Evolutionary conservation across 2,113 vertebrate genomes (phyloP).

Genomic region (Pachycephala philippinensis): DNA sequence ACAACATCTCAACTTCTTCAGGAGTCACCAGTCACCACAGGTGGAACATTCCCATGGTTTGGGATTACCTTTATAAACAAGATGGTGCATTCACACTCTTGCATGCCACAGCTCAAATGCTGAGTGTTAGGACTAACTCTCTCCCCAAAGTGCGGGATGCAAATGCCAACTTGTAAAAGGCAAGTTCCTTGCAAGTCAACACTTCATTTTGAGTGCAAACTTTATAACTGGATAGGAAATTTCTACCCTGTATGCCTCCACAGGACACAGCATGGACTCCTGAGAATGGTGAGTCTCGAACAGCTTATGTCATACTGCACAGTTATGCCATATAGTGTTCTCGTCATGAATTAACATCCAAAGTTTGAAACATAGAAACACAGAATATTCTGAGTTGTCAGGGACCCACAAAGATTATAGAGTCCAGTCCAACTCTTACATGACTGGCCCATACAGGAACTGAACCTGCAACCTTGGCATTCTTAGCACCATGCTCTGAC

Average conservation of each 20-base stretch:
- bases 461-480: background rate
- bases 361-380: background rate
- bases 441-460: background rate
- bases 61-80: background rate
- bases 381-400: background rate
- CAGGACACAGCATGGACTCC: background rate
- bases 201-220: background rate
- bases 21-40: background rate
- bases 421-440: background rate
- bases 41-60: background rate
- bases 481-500: background rate
- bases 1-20: background rate
- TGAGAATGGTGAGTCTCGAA: background rate
- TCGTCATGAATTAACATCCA: background rate
- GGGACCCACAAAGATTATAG: background rate
- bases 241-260: background rate
- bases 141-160: accelerated
- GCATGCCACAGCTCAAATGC: background rate
- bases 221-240: background rate
- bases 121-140: accelerated
- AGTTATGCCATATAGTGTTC: accelerated
- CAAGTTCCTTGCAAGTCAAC: background rate
- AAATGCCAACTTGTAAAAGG: background rate
- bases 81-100: background rate
- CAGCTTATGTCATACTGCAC: background rate